A percentile compares a stretch with the other conserved stretches of the same genome.
These are phyloP conservation scores for Recurvirostra avosetta DNA, from an alignment of 2,113 vertebrate species.

Conservation along the genomic window DNA sequence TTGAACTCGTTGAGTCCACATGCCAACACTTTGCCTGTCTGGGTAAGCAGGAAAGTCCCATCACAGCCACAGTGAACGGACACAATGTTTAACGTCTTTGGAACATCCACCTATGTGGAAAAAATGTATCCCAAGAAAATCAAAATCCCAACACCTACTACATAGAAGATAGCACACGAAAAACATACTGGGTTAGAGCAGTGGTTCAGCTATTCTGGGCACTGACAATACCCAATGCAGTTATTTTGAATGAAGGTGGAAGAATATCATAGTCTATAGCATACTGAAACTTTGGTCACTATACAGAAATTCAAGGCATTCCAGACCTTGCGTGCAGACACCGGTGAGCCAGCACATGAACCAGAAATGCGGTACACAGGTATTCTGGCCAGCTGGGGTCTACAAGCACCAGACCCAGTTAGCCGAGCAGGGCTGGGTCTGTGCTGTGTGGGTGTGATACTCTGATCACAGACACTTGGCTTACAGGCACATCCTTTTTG, in stretches of 20 bases:
- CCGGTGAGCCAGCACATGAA: neutral
- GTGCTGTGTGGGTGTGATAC: neutral
- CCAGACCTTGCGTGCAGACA: neutral
- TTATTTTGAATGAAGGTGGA: neutral
- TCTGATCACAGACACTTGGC: neutral
- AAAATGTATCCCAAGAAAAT: neutral
- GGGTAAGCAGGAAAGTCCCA: constrained; percentile 93
- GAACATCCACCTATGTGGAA: constrained; percentile 84
- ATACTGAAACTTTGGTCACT: neutral
- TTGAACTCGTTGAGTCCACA: constrained; percentile 97
- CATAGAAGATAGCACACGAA: neutral
- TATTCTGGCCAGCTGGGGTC: neutral
- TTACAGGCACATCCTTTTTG: neutral
- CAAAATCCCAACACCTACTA: neutral
- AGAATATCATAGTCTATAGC: neutral
- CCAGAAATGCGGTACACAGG: neutral
- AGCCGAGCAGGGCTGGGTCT: neutral
- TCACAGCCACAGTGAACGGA: constrained; percentile 90
- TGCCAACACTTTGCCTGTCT: constrained; percentile 92
- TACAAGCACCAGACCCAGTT: neutral
- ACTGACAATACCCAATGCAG: neutral
- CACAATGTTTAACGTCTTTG: constrained; percentile 86
- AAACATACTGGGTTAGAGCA: neutral
- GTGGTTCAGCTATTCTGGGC: neutral
- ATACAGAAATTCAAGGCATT: neutral